Conservation (phyloP, 2,797 vertebrate species). For the Microcaecilia unicolor region DNA sequence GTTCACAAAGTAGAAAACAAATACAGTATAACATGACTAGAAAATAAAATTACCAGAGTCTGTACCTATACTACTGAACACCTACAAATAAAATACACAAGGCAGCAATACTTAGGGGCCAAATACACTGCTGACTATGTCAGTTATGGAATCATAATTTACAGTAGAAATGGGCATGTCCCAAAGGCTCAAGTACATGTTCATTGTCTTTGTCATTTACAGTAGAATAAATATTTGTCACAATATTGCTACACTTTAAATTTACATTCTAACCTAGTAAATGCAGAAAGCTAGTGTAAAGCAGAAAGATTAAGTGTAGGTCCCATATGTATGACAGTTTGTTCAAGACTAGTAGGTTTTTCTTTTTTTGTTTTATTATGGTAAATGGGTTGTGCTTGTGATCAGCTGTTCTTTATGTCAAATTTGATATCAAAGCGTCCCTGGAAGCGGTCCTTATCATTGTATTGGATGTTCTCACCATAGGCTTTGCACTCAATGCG, state of each 20-base stretch:
- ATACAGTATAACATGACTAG: slow-evolving; percentile 78
- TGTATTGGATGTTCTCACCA: slow-evolving; percentile 81
- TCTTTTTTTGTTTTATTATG: slow-evolving; percentile 51
- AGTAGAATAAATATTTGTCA: slow-evolving; percentile 98
- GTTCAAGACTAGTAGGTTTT: slow-evolving; percentile 98
- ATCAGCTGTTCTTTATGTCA: slow-evolving; percentile 81
- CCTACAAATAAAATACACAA: slow-evolving; percentile 78
- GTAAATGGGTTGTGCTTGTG: slow-evolving; percentile 67
- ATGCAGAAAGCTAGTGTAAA: slow-evolving; percentile 98
- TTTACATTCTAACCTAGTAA: slow-evolving; percentile 98
- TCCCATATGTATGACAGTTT: slow-evolving; percentile 98
- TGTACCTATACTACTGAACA: slow-evolving; percentile 84
- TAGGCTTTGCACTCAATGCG: slow-evolving; percentile 87
- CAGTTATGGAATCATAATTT: slow-evolving; percentile 97
- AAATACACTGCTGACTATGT: slow-evolving; percentile 91
- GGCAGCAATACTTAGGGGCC: slow-evolving; percentile 82
- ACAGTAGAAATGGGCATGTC: slow-evolving; percentile 96
- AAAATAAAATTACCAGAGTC: slow-evolving; percentile 67
- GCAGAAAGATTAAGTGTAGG: slow-evolving; percentile 97
- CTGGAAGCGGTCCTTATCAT: slow-evolving; percentile 93
- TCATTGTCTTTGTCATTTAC: slow-evolving; percentile 93
- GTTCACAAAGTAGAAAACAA: slow-evolving; percentile 79
- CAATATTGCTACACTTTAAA: slow-evolving; percentile 95
- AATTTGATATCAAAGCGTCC: slow-evolving; percentile 96
- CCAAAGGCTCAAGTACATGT: slow-evolving; percentile 96